Base-by-base conservation (phyloP, 2,113 vertebrate species). In the Dryoscopus gambensis region DNA sequence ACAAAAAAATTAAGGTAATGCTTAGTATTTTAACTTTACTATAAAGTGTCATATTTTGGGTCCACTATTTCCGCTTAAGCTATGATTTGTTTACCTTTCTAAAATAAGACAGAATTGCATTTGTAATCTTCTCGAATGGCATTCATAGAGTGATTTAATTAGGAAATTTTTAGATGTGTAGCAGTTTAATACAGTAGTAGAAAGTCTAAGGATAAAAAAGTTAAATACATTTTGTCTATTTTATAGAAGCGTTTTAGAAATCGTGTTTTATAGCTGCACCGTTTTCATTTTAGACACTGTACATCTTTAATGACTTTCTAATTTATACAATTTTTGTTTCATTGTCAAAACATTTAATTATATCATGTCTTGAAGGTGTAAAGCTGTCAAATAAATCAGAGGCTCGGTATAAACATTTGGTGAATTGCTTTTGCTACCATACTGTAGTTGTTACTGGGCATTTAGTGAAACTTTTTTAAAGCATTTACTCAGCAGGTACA, bases 301-400 rank as follows among this genome's bases (percentile, higher is more conserved):
- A 97, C 84, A 62, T 97, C 73, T 97, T 97, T 97, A 98, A 98
- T 84, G 96, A 96, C 97, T 97, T 98, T 98, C 92, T 98, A 97
- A 98, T 98, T 98, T 98, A 98, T 97, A 98, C 98, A 98, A 94
- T 98, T 98, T 98, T 98, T 97, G 97, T 98, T 98, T 98, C 94
- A 87, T 96, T 98, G 98, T 98, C 98, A 98, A 98, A 98, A 98
- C 98, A 98, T 98, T 98, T 98, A 98, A 98, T 98, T 98, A 98
- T 98, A 98, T 98, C 97, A 97, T 98, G 97, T 97, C 98, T 98
- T 90, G 97, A 98, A 98, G 97, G 98, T 98, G 98, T 98, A 98
- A 98, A 98, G 95, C 98, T 98, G 98, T 98, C 98, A 98, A 98
- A 98, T 98, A 98, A 98, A 98, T 98, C 98, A 90, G 87, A 95